Percentiles rank a stretch among this genome's conserved stretches.
These are phyloP conservation scores for Drosophila simulans DNA, from an alignment of 1,140 invertebrate genomes.

Conservation along the genomic window DNA sequence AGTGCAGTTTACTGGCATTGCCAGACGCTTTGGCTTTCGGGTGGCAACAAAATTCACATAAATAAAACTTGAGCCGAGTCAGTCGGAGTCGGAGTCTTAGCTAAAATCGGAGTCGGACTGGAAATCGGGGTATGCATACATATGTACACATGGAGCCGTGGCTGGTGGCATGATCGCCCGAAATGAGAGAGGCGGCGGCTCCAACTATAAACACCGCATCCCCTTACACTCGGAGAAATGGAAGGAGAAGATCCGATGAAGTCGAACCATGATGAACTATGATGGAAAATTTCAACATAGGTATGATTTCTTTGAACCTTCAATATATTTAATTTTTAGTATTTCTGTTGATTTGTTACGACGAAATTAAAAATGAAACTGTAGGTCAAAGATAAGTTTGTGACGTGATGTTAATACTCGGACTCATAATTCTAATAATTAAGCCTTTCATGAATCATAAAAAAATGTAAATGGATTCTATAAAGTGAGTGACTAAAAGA, in stretches of 20 bases:
- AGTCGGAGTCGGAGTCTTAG: slow-evolving; percentile 12
- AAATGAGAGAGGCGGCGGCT: slow-evolving; percentile 37
- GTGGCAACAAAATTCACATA: slow-evolving; percentile 47
- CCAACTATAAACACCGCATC: slow-evolving; percentile 32
- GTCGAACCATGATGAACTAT: not conserved
- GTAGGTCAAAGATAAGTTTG: too few species aligned
- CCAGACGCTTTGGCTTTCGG: slow-evolving; percentile 45
- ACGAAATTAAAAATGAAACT: too few species aligned
- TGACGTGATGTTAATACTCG: too few species aligned
- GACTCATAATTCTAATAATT: too few species aligned
- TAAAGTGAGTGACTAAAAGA: too few species aligned
- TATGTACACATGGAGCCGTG: not conserved
- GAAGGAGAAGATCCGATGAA: slow-evolving; percentile 4
- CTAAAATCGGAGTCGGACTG: slow-evolving; percentile 26
- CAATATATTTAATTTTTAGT: too few species aligned
- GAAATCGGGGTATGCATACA: slow-evolving; percentile 12
- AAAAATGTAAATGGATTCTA: too few species aligned
- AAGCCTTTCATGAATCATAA: too few species aligned
- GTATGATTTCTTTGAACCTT: too few species aligned
- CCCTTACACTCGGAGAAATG: slow-evolving; percentile 28
- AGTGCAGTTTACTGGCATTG: slow-evolving; percentile 42
- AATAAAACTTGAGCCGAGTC: slow-evolving; percentile 40
- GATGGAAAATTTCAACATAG: too few species aligned
- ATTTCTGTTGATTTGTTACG: too few species aligned
- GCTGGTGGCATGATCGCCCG: slow-evolving; percentile 53